Conservation (phyloP, 2,888 invertebrate genomes). For the Spisula subtruncata region DNA sequence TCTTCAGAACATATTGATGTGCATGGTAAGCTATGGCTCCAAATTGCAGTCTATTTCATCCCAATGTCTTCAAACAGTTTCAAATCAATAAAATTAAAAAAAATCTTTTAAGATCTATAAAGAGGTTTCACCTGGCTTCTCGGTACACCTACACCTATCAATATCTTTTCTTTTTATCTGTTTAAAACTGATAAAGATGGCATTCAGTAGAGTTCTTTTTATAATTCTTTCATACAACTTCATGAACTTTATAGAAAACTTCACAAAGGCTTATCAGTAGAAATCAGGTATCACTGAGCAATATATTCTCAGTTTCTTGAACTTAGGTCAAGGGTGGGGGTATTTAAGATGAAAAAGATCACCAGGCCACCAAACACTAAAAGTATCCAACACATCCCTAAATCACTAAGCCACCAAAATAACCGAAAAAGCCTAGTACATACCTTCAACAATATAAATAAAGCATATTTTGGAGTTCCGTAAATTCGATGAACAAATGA, state of each 20-base stretch:
- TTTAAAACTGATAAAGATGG: background rate
- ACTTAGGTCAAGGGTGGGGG: too few species aligned
- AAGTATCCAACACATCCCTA: too few species aligned
- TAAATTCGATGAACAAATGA: too few species aligned
- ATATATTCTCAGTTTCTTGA: background rate
- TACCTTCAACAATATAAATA: too few species aligned
- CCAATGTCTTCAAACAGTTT: background rate
- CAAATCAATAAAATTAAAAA: background rate
- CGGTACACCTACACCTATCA: background rate
- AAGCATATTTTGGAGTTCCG: too few species aligned
- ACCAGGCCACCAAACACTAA: too few species aligned
- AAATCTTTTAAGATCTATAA: background rate
- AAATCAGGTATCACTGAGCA: background rate
- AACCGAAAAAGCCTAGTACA: too few species aligned
- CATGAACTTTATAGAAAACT: slow-evolving; percentile 10
- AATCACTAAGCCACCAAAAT: too few species aligned
- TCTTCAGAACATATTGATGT: background rate
- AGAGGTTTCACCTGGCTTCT: background rate
- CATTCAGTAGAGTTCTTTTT: background rate
- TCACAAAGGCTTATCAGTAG: slow-evolving; percentile 9
- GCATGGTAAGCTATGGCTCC: background rate
- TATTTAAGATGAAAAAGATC: too few species aligned
- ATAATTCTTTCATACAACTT: background rate
- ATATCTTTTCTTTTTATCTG: background rate
- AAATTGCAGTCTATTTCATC: background rate